Conservation (phyloP, 2,888 invertebrate genomes). For the Laothoe populi region DNA sequence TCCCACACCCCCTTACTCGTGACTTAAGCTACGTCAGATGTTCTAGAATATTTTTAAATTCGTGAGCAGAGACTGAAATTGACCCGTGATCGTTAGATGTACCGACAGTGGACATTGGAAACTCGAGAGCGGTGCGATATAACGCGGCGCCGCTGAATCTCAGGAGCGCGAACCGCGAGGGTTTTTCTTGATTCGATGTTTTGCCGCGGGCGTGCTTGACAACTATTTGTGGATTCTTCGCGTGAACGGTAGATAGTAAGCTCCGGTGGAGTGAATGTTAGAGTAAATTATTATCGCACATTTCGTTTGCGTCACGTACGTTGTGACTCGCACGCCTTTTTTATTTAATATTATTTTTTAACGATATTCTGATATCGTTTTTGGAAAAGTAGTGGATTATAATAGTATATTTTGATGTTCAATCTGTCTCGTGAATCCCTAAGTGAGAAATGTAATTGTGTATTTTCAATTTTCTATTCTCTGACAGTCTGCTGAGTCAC, state of each 20-base stretch:
- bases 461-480: slow-evolving; percentile 74
- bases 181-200: slow-evolving; percentile 30
- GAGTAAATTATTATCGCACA: slow-evolving; percentile 61
- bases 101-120: slow-evolving; percentile 31
- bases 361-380: slow-evolving; percentile 24
- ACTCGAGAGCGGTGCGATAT: slow-evolving; percentile 57
- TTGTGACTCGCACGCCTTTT: slow-evolving; percentile 58
- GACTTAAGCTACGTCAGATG: slow-evolving; percentile 54
- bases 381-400: slow-evolving; percentile 63
- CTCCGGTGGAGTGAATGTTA: slow-evolving; percentile 40
- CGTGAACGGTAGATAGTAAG: slow-evolving; percentile 36
- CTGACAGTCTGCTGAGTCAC: slow-evolving; percentile 66
- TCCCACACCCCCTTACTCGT: slow-evolving; percentile 42
- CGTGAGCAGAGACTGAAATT: slow-evolving; percentile 67
- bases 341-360: slow-evolving; percentile 53
- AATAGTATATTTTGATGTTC: slow-evolving; percentile 82
- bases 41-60: slow-evolving; percentile 54
- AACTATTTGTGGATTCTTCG: slow-evolving; percentile 44
- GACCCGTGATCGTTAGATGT: slow-evolving; percentile 54
- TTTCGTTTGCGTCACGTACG: slow-evolving; percentile 55
- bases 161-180: slow-evolving; percentile 55
- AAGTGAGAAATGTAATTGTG: slow-evolving; percentile 70
- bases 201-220: slow-evolving; percentile 43
- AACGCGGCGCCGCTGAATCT: slow-evolving; percentile 72
- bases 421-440: slow-evolving; percentile 79